Base-by-base conservation (phyloP, 2,888 invertebrate genomes). In the Folsomia manolachei region DNA sequence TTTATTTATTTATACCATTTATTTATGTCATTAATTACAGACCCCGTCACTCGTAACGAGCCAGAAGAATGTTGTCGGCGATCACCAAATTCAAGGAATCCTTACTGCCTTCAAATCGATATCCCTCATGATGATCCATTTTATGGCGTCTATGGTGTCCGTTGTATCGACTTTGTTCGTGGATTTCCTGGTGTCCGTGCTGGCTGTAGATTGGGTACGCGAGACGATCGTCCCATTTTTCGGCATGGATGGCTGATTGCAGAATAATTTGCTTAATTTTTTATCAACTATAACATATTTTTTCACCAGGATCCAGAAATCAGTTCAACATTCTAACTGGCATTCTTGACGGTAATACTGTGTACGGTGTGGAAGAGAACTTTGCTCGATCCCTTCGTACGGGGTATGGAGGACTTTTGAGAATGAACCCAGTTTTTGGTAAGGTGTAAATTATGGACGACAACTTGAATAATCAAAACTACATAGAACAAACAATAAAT, bases 61-160 rank as follows among this genome's bases (percentile, higher is more conserved):
- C 94, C 94, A 1, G 94, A 94, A 83, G 94, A 94, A 83, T 95
- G 94, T 83, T 95, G 94, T 84, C 88, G 90, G 82, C 88, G 92
- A 24, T 91, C 93, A 0, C 87, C 88, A 18, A 93, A 93, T 81
- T 86, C 91, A 69, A 93, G 92, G 83, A 94, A 95, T 85, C 94
- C 94, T 0, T 94, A 94, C 83, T 95, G 95, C 83, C 90, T 94
- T 84, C 94, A 95, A 85, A 93, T 95, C 81, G 86, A 88, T 71
- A 90, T 95, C 65, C 94, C 95, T 0, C 92, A 91, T 79, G 93
- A 95, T 82, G 95, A 95, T 83, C 92, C 93, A 83, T 95, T 95
- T 88, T 95, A 93, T 86, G 88, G 91, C 2, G 86, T 92, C 56
- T 94, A 91, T 84, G 89, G 90, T 79, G 91, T 94, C 67, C 90